Conservation (phyloP, 2,888 invertebrate species). For the Drosophila mercatorum region DNA sequence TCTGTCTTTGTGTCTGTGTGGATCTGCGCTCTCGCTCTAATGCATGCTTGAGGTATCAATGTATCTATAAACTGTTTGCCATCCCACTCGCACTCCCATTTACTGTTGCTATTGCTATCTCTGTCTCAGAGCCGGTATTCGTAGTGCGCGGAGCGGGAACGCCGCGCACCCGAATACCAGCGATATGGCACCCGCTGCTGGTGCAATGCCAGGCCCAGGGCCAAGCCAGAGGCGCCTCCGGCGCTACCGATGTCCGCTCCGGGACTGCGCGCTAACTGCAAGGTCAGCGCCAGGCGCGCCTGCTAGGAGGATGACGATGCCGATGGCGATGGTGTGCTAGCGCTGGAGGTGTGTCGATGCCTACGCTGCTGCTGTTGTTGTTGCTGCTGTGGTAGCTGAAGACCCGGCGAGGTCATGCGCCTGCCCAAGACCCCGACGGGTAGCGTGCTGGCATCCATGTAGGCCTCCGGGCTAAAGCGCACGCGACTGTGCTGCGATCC, state of each 20-base stretch:
- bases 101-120: slow-evolving; percentile 1
- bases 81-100: slow-evolving; percentile 10
- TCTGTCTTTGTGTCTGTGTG: neutral
- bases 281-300: slow-evolving; percentile 74
- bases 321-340: slow-evolving; percentile 73
- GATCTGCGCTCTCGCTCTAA: slow-evolving; percentile 23
- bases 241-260: slow-evolving; percentile 72
- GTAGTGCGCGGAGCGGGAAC: slow-evolving; percentile 84
- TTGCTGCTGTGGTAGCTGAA: slow-evolving; percentile 20
- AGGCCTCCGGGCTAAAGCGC: slow-evolving; percentile 91
- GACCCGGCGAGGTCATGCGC: slow-evolving; percentile 58
- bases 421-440: slow-evolving; percentile 38
- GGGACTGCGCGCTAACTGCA: slow-evolving; percentile 81
- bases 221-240: slow-evolving; percentile 32
- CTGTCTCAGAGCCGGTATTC: slow-evolving; percentile 82
- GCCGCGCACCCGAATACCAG: slow-evolving; percentile 84
- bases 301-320: slow-evolving; percentile 84
- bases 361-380: slow-evolving; percentile 35
- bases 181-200: slow-evolving; percentile 80
- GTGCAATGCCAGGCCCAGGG: slow-evolving; percentile 50
- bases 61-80: slow-evolving; percentile 25
- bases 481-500: slow-evolving; percentile 90
- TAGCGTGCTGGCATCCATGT: slow-evolving; percentile 86
- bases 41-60: slow-evolving; percentile 53
- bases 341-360: slow-evolving; percentile 59